Base-by-base conservation (phyloP, 2,888 invertebrate species). In the Sturmia bella region DNA sequence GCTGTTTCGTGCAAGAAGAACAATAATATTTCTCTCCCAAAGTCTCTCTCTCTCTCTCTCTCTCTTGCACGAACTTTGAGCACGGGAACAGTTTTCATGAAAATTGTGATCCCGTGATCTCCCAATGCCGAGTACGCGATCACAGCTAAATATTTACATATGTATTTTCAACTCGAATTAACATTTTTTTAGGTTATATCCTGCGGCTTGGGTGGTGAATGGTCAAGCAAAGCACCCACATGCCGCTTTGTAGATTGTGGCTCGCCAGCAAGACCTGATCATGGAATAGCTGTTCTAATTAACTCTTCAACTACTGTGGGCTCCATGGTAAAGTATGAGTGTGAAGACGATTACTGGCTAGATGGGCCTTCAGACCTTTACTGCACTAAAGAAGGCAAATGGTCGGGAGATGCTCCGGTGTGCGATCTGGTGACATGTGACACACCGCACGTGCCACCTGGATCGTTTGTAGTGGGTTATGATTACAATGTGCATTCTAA, bases 191-290 rank as follows among this genome's bases (percentile, higher is more conserved):
- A 96, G 96, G 93, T 95, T 45, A 92, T 97, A 41, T 94, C 95
- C 12, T 98, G 98, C 89, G 94, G 95, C 45, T 93, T 97, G 15
- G 97, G 97, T 2, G 98, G 98, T 0, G 93, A 94, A 80, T 98
- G 97, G 97, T 94, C 95, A 0, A 93, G 93, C 43, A 95, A 95
- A 17, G 93, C 95, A 0, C 96, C 97, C 0, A 93, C 94, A 3
- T 97, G 97, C 90, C 94, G 95, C 89, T 97, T 95, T 91, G 95
- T 97, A 2, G 97, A 96, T 90, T 97, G 96, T 89, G 96, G 96
- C 0, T 94, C 95, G 7, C 96, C 96, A 0, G 95, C 95, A 0
- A 94, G 95, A 84, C 94, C 96, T 3, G 95, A 95, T 89, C 95
- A 95, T 84, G 97, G 96, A 0, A 93, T 93, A 73, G 95, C 94